phyloP scores from a whole-genome alignment of 2,888 invertebrate genomes.

The Leptopilina syphax region DNA sequence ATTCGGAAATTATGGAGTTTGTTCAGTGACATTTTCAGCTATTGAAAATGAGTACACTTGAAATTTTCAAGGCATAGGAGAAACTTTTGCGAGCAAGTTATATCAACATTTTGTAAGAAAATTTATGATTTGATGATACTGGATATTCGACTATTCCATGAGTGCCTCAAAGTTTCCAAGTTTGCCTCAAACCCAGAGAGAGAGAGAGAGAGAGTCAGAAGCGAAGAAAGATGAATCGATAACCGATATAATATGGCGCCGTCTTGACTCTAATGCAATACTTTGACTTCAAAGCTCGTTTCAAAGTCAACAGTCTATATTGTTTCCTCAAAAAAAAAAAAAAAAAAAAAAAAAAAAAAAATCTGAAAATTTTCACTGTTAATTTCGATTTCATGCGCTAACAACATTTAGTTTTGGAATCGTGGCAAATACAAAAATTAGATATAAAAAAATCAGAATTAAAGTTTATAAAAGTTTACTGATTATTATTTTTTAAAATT shows the following conservation, averaged over 20 bases:
- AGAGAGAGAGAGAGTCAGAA: constrained; percentile 1
- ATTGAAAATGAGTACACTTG: too few relatives aligned
- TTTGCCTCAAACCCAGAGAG: neutral
- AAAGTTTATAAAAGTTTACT: too few relatives aligned
- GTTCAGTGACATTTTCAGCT: too few relatives aligned
- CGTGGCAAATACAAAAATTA: too few relatives aligned
- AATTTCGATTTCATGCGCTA: too few relatives aligned
- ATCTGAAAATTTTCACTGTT: neutral
- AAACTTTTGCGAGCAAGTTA: neutral
- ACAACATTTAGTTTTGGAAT: too few relatives aligned
- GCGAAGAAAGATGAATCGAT: constrained; percentile 36
- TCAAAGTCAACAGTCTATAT: neutral
- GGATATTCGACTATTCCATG: constrained; percentile 23
- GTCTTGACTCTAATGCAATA: constrained; percentile 31
- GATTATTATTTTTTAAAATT: too few relatives aligned
- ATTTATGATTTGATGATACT: constrained; percentile 30
- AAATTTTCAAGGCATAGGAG: neutral
- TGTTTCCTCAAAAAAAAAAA: neutral
- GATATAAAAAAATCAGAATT: too few relatives aligned
- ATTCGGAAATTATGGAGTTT: too few relatives aligned
- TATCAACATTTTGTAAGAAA: constrained; percentile 18
- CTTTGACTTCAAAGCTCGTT: constrained; percentile 9
- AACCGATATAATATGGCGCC: constrained; percentile 36
- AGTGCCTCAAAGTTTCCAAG: constrained; percentile 10
- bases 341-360: neutral